Percentiles rank a stretch among this genome's conserved stretches.
These are phyloP conservation scores for Campylomormyrus numenius DNA, from an alignment of 2,113 vertebrate species.

Conservation along the genomic window DNA sequence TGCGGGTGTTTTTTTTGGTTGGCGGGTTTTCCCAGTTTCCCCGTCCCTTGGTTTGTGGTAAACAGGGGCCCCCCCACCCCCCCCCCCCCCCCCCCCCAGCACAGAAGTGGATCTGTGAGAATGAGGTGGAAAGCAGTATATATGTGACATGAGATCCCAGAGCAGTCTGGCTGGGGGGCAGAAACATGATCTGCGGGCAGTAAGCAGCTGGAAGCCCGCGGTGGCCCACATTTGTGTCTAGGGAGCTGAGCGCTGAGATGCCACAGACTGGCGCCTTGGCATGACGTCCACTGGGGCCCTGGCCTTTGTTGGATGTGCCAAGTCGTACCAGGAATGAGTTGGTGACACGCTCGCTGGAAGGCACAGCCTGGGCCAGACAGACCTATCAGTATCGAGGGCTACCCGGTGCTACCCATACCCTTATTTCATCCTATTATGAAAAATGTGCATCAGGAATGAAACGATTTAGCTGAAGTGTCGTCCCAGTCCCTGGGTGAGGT, in stretches of 20 bases:
- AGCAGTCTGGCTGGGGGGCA: neutral
- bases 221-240: neutral
- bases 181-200: neutral
- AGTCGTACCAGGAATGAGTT: neutral
- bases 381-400: slow-evolving; percentile 25
- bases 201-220: neutral
- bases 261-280: neutral
- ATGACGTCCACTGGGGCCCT: neutral
- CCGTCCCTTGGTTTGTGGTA: neutral
- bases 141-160: neutral
- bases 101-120: neutral
- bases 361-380: neutral
- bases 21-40: neutral
- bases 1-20: neutral
- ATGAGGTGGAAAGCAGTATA: neutral
- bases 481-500: slow-evolving; percentile 26
- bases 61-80: neutral
- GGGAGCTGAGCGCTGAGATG: neutral
- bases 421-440: slow-evolving; percentile 26
- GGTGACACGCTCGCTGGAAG: neutral
- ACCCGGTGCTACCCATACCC: neutral
- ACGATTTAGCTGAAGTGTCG: slow-evolving; percentile 28
- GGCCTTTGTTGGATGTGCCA: neutral
- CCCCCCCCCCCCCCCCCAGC: neutral
- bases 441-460: slow-evolving; percentile 50